phyloP scores from a whole-genome alignment of 1,140 invertebrate genomes.

The Caenorhabditis latens region DNA sequence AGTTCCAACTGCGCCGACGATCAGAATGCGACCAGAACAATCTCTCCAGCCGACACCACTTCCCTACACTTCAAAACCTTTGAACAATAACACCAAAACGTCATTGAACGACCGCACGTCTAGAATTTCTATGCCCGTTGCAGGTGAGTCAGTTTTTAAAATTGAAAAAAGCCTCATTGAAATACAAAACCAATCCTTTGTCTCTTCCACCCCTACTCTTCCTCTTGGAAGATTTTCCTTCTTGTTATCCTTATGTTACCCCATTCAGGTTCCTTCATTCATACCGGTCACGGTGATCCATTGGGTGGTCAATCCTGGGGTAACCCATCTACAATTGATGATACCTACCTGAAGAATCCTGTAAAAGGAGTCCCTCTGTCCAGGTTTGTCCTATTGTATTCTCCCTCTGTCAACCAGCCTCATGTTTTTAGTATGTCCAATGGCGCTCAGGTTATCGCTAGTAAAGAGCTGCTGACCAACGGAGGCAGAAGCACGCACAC shows the following conservation, averaged over 20 bases:
- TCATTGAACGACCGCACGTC: constrained; percentile 23
- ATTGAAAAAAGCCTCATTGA: not conserved
- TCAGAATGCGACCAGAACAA: not conserved
- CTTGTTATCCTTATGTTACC: not conserved
- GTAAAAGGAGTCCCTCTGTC: constrained; percentile 56
- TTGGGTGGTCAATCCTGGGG: constrained; percentile 66
- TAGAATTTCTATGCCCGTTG: constrained; percentile 39
- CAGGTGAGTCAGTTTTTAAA: constrained; percentile 7
- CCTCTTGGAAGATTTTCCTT: not conserved
- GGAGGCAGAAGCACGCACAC: constrained; percentile 31
- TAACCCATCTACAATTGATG: constrained; percentile 63
- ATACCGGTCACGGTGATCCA: constrained; percentile 67
- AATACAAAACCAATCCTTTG: not conserved
- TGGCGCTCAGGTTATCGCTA: constrained; percentile 43
- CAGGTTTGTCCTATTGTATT: constrained; percentile 43
- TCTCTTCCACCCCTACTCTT: not conserved
- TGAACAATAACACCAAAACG: constrained; percentile 48
- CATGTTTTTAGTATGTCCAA: constrained; percentile 32
- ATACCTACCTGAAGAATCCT: constrained; percentile 67
- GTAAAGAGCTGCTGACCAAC: constrained; percentile 35
- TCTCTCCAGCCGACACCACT: not conserved
- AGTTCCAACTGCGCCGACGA: constrained; percentile 21
- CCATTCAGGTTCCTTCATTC: constrained; percentile 67
- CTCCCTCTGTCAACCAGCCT: not conserved
- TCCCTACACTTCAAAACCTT: not conserved